Conservation (phyloP, 2,797 vertebrate genomes). For the Mergus octosetaceus region DNA sequence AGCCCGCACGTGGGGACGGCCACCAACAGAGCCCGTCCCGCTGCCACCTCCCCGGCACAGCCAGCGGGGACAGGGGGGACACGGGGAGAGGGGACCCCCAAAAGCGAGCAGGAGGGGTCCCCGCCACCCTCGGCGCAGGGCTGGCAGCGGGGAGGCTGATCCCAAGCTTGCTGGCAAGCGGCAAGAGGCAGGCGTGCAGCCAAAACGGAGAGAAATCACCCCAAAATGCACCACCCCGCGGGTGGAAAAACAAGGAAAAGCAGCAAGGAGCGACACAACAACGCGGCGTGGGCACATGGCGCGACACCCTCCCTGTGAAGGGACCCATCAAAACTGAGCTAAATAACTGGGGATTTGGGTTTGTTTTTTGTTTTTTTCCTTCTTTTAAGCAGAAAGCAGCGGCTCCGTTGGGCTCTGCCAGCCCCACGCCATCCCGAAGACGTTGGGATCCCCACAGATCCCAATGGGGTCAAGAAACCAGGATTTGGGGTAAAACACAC, state of each 20-base stretch:
- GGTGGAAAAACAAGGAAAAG: neutral
- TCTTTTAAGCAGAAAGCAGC: too few relatives aligned
- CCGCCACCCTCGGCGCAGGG: neutral
- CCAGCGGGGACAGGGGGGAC: neutral
- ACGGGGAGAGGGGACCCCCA: neutral
- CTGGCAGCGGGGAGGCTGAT: neutral
- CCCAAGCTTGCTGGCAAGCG: neutral
- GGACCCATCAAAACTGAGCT: neutral
- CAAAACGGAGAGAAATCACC: fast-evolving
- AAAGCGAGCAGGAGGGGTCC: neutral
- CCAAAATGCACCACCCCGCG: fast-evolving
- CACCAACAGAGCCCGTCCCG: neutral
- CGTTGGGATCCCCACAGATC: neutral
- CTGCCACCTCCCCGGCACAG: too few relatives aligned
- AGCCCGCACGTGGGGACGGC: neutral
- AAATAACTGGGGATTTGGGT: too few relatives aligned
- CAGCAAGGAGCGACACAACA: too few relatives aligned
- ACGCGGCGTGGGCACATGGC: too few relatives aligned
- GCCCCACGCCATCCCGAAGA: neutral
- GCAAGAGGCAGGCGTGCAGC: fast-evolving
- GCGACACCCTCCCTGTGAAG: neutral
- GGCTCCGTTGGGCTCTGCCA: neutral
- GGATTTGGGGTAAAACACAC: neutral
- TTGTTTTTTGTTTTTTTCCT: too few relatives aligned
- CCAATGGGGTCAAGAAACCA: neutral